Conservation (phyloP, 2,888 invertebrate species). For the Lagria hirta region DNA sequence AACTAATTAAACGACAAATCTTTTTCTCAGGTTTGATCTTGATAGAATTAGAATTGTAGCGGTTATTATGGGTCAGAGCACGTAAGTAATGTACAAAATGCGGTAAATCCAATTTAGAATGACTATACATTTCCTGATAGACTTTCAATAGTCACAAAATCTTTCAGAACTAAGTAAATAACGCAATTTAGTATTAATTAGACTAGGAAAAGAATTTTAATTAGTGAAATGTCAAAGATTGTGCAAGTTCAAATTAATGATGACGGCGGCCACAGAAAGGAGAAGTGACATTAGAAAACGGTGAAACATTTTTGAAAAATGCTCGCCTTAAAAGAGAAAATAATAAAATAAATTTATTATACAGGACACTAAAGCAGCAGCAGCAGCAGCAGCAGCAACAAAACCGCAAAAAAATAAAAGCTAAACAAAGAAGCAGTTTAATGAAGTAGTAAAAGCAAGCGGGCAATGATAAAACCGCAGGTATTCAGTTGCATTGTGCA, state of each 20-base stretch:
- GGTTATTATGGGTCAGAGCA: conserved; percentile 28
- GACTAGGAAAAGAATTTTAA: conserved; percentile 19
- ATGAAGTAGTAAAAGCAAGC: conserved; percentile 32
- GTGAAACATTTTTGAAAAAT: conserved; percentile 9
- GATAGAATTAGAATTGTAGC: conserved; percentile 17
- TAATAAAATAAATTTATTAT: conserved; percentile 17
- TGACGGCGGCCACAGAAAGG: not conserved
- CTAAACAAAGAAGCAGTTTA: conserved; percentile 26
- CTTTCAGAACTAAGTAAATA: too few species aligned
- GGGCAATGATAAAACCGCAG: conserved; percentile 33
- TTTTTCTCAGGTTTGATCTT: conserved; percentile 2
- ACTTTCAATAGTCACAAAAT: conserved; percentile 12
- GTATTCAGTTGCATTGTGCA: conserved; percentile 25
- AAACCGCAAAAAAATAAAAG: conserved; percentile 22
- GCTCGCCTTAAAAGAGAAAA: conserved; percentile 11
- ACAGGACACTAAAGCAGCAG: conserved; percentile 19
- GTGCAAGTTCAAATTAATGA: conserved; percentile 5
- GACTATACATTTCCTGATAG: conserved; percentile 14
- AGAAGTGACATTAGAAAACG: conserved; percentile 4
- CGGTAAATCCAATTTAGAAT: conserved; percentile 37
- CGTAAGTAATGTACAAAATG: conserved; percentile 27
- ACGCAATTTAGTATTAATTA: conserved; percentile 24
- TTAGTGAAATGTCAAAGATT: conserved; percentile 17
- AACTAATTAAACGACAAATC: conserved; percentile 19
- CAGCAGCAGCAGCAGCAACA: conserved; percentile 14